phyloP scores from a whole-genome alignment of 2,113 vertebrate species.

The Castor canadensis region DNA sequence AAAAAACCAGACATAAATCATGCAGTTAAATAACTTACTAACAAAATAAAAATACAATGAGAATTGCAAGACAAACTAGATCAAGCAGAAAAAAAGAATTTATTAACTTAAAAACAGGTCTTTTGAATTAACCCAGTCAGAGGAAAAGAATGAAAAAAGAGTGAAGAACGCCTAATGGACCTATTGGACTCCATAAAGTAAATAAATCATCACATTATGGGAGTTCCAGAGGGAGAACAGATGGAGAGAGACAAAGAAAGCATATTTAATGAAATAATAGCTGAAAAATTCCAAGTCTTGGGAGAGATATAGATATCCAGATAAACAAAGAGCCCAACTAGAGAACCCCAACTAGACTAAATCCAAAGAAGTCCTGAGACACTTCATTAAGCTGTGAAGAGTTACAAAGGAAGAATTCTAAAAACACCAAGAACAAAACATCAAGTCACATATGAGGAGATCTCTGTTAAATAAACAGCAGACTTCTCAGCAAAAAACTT shows the following conservation, averaged over 20 bases:
- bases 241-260: neutral
- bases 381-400: neutral
- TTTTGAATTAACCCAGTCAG: neutral
- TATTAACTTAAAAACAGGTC: neutral
- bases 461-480: neutral
- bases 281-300: neutral
- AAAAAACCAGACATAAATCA: neutral
- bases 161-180: neutral
- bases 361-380: neutral
- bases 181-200: neutral
- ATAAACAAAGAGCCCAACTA: neutral
- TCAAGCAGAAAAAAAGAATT: neutral
- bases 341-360: neutral
- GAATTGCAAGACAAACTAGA: neutral
- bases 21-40: neutral
- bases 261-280: neutral
- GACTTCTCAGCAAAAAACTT: neutral
- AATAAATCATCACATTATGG: neutral
- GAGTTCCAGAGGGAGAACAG: neutral
- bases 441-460: neutral
- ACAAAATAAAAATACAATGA: neutral
- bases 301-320: neutral
- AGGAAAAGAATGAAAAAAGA: neutral
- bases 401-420: neutral
- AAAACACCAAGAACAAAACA: neutral